Percentiles rank a stretch among this genome's conserved stretches.
Evolutionary conservation across 1,140 invertebrate species (phyloP).

Genomic region (Trichomalopsis sarcophagae): DNA sequence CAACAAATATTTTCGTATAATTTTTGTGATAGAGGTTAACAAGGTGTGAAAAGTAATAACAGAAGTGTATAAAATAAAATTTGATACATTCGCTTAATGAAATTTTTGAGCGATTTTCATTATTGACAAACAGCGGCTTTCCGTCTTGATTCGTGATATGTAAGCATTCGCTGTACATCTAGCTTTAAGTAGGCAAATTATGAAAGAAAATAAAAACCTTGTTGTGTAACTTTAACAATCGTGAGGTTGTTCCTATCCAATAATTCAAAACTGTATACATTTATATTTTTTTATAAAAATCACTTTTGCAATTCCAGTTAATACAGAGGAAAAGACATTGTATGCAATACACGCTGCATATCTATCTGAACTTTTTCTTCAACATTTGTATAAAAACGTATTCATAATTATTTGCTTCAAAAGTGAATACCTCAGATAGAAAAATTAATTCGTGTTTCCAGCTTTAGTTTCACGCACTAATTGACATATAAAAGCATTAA

Average conservation of each 20-base stretch:
- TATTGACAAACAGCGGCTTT: conserved; percentile 13
- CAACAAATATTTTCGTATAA: conserved; percentile 26
- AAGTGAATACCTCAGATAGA: conserved; percentile 27
- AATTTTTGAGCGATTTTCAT: conserved; percentile 41
- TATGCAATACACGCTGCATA: conserved; percentile 20
- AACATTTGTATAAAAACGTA: conserved; percentile 42
- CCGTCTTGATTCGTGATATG: neutral
- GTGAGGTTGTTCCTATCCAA: neutral
- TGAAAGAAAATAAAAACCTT: neutral
- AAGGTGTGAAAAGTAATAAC: conserved; percentile 12
- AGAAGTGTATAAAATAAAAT: conserved; percentile 21
- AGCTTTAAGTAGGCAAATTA: neutral
- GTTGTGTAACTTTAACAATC: neutral
- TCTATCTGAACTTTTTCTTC: conserved; percentile 41
- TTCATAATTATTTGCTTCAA: conserved; percentile 11
- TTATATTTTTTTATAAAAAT: conserved; percentile 37
- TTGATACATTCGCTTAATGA: conserved; percentile 10
- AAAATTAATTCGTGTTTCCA: conserved; percentile 37
- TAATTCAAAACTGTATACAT: conserved; percentile 6
- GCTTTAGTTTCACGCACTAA: neutral
- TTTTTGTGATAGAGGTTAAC: conserved; percentile 10
- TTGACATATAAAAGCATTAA: conserved; percentile 38
- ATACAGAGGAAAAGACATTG: conserved; percentile 30
- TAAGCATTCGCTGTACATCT: neutral
- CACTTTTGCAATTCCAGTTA: conserved; percentile 45